Conservation (phyloP, 2,888 invertebrate genomes). For the Yponomeuta plumbellus region DNA sequence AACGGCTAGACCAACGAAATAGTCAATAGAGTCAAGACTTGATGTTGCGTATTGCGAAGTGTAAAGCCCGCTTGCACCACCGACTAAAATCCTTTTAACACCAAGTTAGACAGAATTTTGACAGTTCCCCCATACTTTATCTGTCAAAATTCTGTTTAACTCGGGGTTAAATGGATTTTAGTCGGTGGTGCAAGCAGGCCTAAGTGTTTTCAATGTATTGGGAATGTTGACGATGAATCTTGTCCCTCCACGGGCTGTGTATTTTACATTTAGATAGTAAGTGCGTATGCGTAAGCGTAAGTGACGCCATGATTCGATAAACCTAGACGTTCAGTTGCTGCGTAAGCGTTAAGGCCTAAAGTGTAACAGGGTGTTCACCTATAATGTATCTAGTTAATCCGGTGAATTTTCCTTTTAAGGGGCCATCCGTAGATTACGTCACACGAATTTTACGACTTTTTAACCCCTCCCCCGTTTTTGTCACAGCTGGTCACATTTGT, state of each 20-base stretch:
- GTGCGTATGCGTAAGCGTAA: conserved; percentile 5
- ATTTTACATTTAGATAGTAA: conserved; percentile 18
- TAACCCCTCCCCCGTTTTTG: no score
- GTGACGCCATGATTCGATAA: conserved; percentile 10
- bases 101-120: no score
- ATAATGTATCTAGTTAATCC: conserved; percentile 19
- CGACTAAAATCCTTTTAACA: no score
- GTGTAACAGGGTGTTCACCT: conserved; percentile 37
- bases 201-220: conserved; percentile 14
- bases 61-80: no score
- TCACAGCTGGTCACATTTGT: no score
- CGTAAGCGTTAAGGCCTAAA: conserved; percentile 35
- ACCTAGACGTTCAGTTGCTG: conserved; percentile 7
- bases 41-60: conserved; percentile 17
- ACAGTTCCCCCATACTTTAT: no score
- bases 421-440: no score
- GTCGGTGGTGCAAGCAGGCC: no score
- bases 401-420: not conserved
- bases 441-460: no score
- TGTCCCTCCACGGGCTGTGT: conserved; percentile 44
- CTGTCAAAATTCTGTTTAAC: no score
- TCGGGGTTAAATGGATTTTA: no score
- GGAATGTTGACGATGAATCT: conserved; percentile 4
- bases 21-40: conserved; percentile 24
- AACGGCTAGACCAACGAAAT: no score